Evolutionary conservation across 2,888 invertebrate species (phyloP).

Genomic region (Lordiphosa fenestrarum): DNA sequence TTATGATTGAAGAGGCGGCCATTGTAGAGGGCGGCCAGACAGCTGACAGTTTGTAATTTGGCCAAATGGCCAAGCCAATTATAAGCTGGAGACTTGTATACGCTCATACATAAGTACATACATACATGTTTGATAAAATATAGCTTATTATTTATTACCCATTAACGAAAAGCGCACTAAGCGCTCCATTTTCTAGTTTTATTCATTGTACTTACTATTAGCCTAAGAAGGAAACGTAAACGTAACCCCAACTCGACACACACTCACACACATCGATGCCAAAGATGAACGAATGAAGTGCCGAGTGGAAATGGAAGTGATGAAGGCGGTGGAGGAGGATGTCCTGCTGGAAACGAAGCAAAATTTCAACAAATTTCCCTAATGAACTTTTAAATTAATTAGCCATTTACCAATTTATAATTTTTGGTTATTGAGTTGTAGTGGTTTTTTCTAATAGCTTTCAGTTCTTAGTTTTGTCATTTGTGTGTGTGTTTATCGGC

Average conservation of each 20-base stretch:
- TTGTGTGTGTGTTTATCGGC: conserved; percentile 40
- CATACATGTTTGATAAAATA: conserved; percentile 28
- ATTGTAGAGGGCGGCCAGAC: conserved; percentile 45
- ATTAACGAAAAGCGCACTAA: conserved; percentile 61
- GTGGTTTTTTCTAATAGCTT: conserved; percentile 21
- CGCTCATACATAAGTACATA: conserved; percentile 5
- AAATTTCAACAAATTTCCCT: conserved; percentile 23
- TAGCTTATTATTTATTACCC: conserved; percentile 58
- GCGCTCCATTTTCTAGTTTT: conserved; percentile 49
- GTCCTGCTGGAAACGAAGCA: conserved; percentile 7
- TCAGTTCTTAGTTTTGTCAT: conserved; percentile 27
- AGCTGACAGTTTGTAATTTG: conserved; percentile 56
- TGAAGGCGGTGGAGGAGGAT: conserved; percentile 9
- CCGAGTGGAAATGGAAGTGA: conserved; percentile 1
- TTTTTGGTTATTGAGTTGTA: conserved; percentile 23
- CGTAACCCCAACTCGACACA: conserved; percentile 14
- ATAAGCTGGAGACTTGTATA: background rate
- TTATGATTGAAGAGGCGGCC: conserved; percentile 14
- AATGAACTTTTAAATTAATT: conserved; percentile 18
- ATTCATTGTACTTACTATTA: conserved; percentile 48
- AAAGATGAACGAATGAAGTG: conserved; percentile 54
- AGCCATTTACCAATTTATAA: conserved; percentile 31
- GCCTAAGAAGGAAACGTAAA: conserved; percentile 30
- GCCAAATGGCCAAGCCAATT: conserved; percentile 46
- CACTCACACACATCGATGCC: conserved; percentile 43